Evolutionary conservation across 2,797 vertebrate species (phyloP), one percentile per base, ranked within the genome.

Genomic region (Gymnothorax javanicus): DNA sequence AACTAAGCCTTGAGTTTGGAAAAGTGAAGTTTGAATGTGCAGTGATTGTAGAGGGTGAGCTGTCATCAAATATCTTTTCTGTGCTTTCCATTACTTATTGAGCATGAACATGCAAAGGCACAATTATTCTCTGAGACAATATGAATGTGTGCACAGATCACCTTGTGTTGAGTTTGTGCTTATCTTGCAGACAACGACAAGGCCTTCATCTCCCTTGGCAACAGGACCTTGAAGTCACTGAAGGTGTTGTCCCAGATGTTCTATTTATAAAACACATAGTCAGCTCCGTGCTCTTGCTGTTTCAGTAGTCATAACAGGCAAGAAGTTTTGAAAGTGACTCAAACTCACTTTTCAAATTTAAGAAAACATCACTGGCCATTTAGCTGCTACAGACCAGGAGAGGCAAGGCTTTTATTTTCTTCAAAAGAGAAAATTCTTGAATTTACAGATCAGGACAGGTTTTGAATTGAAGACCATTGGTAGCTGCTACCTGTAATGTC

Each of bases 221-320:
- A 94, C 88, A 96, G 96, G 93, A 97, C 96, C 3, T 91, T 98
- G 85, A 96, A 94, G 90, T 96, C 96, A 83, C 93, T 97, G 86
- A 97, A 97, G 97, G 97, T 98, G 95, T 86, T 90, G 50, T 59
- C 25, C 4, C 82, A 59, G n/a, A 59, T 62, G 17, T 12, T 58
- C 54, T 58, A 43, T 52, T 4, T 77, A 52, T 77, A 7, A 77
- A 77, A 33, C 33, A 50, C 33, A 77, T 77, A 43, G 73, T 52
- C 33, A 52, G 33, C 43, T 75, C 57, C 84, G 50, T 69, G 7
- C 6, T 25, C 6, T n/a, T 4, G 67, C 25, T 33, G 69, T 33
- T 27, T 73, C 8, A 71, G 7, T 67, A 67, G 4, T n/a, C 64
- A 23, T n/a, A 67, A 67, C 5, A 25, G 20, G 23, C 64, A n/a